Evolutionary conservation across 1,140 invertebrate genomes (phyloP), one percentile per base, ranked within the genome.

Genomic region (Lasaia peninsularis): DNA sequence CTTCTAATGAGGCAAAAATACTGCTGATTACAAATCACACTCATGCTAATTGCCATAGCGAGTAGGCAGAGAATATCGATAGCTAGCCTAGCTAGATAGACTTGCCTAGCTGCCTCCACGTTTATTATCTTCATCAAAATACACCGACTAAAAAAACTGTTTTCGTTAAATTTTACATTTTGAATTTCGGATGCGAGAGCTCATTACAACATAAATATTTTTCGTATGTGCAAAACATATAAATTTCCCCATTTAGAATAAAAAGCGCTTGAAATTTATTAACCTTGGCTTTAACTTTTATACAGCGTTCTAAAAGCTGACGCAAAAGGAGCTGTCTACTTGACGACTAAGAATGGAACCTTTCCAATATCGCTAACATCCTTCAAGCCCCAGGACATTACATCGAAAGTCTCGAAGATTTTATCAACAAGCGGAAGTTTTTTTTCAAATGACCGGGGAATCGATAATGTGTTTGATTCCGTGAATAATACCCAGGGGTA

Each of bases 301-400:
- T 52, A 65, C 69, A 78, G 71, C 60, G 66, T 68, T 67, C 69
- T 70, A 52, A 60, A 70, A 59, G 72, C 65, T 54, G 68, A 84
- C 56, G 78, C 71, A 54, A 88, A 88, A 77, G 85, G 85, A 77
- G 78, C 85, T 63, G 75, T 86, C 65, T 86, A 86, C 72, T 82
- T 88, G 76, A 85, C 85, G 59, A 84, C 80, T 72, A 80, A 83
- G 73, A 86, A 88, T 76, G 81, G 78, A 75, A 86, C 85, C 66
- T 85, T 82, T 80, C 83, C 85, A 81, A 85, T 88, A 85, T 75
- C 72, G 69, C 73, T 88, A 72, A 78, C 81, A 70, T 79, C 80
- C 66, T 63, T 79, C 58, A 77, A 73, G 62, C 65, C 79, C 58
- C 76, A 63, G 34, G 78, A 78, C 68, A 62, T 65, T 68, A 67